Evolutionary conservation across 2,797 vertebrate genomes (phyloP).

Genomic region (Sebastes itinus): DNA sequence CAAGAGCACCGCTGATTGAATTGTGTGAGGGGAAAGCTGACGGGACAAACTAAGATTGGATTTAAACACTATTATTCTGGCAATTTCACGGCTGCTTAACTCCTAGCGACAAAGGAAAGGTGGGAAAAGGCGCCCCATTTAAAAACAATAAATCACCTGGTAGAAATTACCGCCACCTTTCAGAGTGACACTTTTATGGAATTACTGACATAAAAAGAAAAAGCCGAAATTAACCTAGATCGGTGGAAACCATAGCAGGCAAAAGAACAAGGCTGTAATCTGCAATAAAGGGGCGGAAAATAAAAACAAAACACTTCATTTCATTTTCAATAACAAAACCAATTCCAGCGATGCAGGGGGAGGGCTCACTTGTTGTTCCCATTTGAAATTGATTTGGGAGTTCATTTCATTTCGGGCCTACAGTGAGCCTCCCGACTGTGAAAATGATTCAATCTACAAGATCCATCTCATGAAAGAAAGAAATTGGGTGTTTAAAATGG

Average conservation of each 20-base stretch:
- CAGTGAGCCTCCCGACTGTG: constrained; percentile 94
- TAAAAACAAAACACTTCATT: constrained; percentile 83
- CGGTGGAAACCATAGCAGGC: constrained; percentile 77
- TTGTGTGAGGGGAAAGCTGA: constrained; percentile 69
- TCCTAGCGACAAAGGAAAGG: constrained; percentile 78
- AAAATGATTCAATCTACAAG: constrained; percentile 99
- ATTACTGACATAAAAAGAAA: constrained; percentile 83
- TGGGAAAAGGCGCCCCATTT: constrained; percentile 81
- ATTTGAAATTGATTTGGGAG: constrained; percentile 93
- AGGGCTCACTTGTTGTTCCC: constrained; percentile 90
- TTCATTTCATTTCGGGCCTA: constrained; percentile 93
- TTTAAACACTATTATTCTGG: constrained; percentile 96
- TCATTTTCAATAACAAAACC: constrained; percentile 86
- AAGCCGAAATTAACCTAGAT: constrained; percentile 89
- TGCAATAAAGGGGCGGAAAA: constrained; percentile 58
- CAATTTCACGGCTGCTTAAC: constrained; percentile 98
- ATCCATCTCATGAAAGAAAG: constrained; percentile 96
- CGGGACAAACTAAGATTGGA: constrained; percentile 89
- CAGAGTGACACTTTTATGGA: constrained; percentile 91
- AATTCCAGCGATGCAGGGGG: constrained; percentile 77
- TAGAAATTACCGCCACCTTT: constrained; percentile 86
- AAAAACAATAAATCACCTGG: constrained; percentile 92
- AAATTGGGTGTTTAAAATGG: constrained; percentile 94
- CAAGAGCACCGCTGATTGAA: constrained; percentile 62
- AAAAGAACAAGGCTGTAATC: constrained; percentile 70